These are phyloP conservation scores for Thryonomys swinderianus DNA, from an alignment of 2,113 vertebrate species.

Conservation along the genomic window DNA sequence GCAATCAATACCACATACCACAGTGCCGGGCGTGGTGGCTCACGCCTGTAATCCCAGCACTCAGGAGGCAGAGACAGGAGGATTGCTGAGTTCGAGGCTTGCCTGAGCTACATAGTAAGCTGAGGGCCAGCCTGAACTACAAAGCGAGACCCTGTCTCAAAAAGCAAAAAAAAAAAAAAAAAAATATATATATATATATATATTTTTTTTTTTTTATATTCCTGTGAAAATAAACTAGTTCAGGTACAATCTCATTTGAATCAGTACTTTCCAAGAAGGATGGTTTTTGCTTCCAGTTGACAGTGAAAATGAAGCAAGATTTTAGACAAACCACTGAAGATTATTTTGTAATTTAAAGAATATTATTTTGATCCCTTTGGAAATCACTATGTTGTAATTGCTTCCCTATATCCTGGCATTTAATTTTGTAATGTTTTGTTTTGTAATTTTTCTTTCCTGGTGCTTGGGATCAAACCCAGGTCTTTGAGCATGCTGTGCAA, in stretches of 20 bases:
- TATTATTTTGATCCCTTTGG: conserved; percentile 62
- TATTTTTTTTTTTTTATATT: too few relatives aligned
- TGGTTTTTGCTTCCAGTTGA: neutral
- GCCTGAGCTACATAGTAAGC: too few relatives aligned
- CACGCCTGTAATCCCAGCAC: too few relatives aligned
- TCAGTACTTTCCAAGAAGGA: conserved; percentile 14
- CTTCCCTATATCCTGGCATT: conserved; percentile 52
- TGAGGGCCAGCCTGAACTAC: too few relatives aligned
- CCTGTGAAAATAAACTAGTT: neutral
- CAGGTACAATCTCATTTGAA: conserved; percentile 14
- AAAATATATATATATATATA: too few relatives aligned
- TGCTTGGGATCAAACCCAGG: neutral
- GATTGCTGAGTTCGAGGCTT: too few relatives aligned
- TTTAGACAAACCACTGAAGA: conserved; percentile 42
- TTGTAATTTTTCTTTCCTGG: neutral
- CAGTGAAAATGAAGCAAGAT: conserved; percentile 9
- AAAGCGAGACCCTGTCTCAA: too few relatives aligned
- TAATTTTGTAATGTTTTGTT: conserved; percentile 31
- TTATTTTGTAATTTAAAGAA: conserved; percentile 59
- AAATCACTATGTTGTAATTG: conserved; percentile 70
- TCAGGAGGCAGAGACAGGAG: too few relatives aligned
- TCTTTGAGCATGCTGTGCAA: neutral
- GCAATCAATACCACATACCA: too few relatives aligned
- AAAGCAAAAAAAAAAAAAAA: too few relatives aligned
- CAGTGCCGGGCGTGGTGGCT: too few relatives aligned